Evolutionary conservation across 23 tunicate genomes (phyloP), one percentile per base, ranked within the genome.

Genomic region (Diplosoma virens): DNA sequence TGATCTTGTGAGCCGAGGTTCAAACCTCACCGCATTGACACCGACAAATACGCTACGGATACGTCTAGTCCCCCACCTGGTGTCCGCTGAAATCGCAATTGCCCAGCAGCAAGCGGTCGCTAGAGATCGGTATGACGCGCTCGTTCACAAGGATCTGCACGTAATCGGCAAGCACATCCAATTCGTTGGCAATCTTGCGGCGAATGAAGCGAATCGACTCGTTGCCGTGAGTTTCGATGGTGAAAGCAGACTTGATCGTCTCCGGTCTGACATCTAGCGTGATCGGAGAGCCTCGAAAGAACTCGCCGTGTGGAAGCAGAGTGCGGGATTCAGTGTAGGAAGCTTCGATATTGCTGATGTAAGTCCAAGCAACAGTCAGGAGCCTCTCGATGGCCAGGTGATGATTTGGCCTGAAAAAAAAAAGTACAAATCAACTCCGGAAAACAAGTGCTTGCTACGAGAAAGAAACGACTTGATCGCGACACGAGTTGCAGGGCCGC

Each of bases 301-400:
- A 77, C 66, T 85, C 95, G 46, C 95, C 95, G 58, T 88, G 95
- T 20, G 95, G 87, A 20, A 82, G 79, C 29, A 77, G 54, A 26
- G 80, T 33, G 26, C 87, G 78, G 22, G 83, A 67, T 5, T 88
- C 95, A 30, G 70, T 0, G 75, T 76, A 80, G 21, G 27, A 34
- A 25, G 53, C 66, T 55, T 89, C 96, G 47, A 73, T 81, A 59
- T 83, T 85, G 56, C 66, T 72, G 41, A 89, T 80, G 77, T 89
- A 89, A 1, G 32, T 82, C 61, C 78, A 63, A 68, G 81, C 85
- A 35, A 89, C 47, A 3, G 46, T 26, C 5, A 89, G 77, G 30
- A 89, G 56, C 11, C 96, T 75, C 37, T 89, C 96, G 34, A 72
- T 89, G 65, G 76, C 73, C 27, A 82, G 46, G 47, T 29, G 56